Base-by-base conservation (phyloP, 1,140 invertebrate species). In the Lethocerus indicus region DNA sequence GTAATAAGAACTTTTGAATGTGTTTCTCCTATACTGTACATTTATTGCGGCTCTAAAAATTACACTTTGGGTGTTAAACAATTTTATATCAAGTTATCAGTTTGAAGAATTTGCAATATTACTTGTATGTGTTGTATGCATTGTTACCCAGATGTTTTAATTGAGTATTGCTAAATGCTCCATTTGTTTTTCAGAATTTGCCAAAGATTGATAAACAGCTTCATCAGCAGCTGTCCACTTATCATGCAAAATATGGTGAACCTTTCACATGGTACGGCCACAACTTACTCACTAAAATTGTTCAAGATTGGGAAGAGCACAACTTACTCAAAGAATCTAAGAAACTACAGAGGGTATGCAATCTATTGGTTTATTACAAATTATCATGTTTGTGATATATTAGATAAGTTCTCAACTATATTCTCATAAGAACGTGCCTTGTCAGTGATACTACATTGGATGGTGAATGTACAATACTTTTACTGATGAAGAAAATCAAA, bases 171-270 rank as follows among this genome's bases (percentile, higher is more conserved):
- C 43, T 48, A 32, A 45, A 18, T 56, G 20, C 49, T 43, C 13
- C 4, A 49, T 41, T 28, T 42, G 24, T 46, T 36, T 54, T 47
- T 46, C 51, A 65, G 59, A 61, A 72, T 66, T 56, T 80, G 36
- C 76, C 76, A 1, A 79, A 80, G 64, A 72, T 82, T 23, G 76
- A 81, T 61, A 66, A 67, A 2, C 68, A 77, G 59, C 67, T 83
- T 1, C 63, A 62, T 1, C 63, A 71, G 1, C 49, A 75, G 28
- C 68, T 72, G 21, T 54, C 66, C n/a, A 61, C 72, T 3, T 81
- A 74, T 58, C 69, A 75, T 57, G 55, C 55, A 1, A 61, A 61
- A 18, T 65, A 70, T 32, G 68, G 70, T 12, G 18, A 25, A 40
- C 47, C 47, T 26, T 49, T 49, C 24, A 18, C 26, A 3, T 40